phyloP scores from a whole-genome alignment of 1,140 invertebrate species.

The Calliopsis andreniformis region DNA sequence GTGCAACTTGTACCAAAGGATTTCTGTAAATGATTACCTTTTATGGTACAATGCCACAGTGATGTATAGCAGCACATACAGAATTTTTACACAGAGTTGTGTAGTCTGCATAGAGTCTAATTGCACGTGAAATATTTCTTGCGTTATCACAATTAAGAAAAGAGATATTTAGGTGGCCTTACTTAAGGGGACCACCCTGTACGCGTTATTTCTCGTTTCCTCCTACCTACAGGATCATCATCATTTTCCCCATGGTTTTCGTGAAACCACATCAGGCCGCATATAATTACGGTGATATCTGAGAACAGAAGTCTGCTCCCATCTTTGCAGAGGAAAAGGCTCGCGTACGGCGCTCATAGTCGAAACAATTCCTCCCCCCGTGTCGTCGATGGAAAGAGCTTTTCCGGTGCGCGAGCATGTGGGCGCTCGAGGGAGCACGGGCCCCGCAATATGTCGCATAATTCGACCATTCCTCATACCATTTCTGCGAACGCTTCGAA shows the following conservation, averaged over 20 bases:
- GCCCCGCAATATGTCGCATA: slow-evolving; percentile 71
- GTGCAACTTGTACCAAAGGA: neutral
- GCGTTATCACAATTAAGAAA: too few species aligned
- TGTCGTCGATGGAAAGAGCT: slow-evolving; percentile 45
- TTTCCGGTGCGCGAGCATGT: slow-evolving; percentile 38
- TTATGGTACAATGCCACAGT: too few species aligned
- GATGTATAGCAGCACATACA: too few species aligned
- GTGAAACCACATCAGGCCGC: neutral
- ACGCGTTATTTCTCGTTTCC: too few species aligned
- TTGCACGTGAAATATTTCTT: too few species aligned
- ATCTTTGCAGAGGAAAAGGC: neutral
- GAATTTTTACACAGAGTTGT: too few species aligned
- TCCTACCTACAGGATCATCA: too few species aligned
- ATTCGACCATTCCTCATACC: slow-evolving; percentile 71
- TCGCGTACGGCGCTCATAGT: slow-evolving; percentile 21
- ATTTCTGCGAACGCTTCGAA: slow-evolving; percentile 47
- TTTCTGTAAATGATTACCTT: neutral
- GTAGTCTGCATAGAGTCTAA: too few species aligned
- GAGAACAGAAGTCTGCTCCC: neutral
- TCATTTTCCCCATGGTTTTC: too few species aligned
- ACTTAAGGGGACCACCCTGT: too few species aligned
- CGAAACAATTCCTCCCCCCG: slow-evolving; percentile 46
- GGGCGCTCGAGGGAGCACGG: slow-evolving; percentile 33
- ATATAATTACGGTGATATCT: slow-evolving; percentile 18
- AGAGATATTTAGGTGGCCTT: too few species aligned